These are phyloP conservation scores for Gonatopus flavifemur DNA, from an alignment of 1,140 invertebrate genomes.

Conservation along the genomic window DNA sequence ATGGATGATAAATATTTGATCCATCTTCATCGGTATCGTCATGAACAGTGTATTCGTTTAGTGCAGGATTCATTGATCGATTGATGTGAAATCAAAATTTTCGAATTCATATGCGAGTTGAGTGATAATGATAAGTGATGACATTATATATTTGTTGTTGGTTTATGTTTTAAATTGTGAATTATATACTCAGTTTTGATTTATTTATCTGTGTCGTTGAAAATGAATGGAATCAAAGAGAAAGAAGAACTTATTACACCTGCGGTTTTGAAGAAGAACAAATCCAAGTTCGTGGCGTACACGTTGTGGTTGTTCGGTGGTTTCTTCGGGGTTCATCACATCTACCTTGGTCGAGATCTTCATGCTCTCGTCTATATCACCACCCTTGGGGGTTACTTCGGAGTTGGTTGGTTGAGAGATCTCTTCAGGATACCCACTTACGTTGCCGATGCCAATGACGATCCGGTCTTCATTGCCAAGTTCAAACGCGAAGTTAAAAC, in stretches of 20 bases:
- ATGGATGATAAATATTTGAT: no score
- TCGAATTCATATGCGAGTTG: no score
- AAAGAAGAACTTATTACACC: neutral
- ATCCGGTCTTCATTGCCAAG: conserved; percentile 68
- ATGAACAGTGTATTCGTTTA: no score
- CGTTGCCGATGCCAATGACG: conserved; percentile 83
- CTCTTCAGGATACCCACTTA: conserved; percentile 84
- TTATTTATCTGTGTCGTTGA: no score
- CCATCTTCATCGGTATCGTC: no score
- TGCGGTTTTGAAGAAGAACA: conserved; percentile 15
- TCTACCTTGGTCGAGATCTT: conserved; percentile 85
- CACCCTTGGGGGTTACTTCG: conserved; percentile 83
- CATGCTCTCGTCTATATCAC: conserved; percentile 89
- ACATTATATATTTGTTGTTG: no score
- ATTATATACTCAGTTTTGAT: no score
- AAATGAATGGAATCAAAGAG: conserved; percentile 11
- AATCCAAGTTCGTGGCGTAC: conserved; percentile 63
- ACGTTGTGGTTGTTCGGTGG: conserved; percentile 86
- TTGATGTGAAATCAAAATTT: no score
- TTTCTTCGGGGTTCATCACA: conserved; percentile 84
- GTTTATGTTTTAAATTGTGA: no score
- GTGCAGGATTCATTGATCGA: no score
- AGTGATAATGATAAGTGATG: no score
- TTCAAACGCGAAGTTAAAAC: conserved; percentile 66
- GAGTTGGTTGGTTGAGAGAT: conserved; percentile 85